Evolutionary conservation across 2,888 invertebrate species (phyloP), one percentile per base, ranked within the genome.

Genomic region (Beris morrisii): DNA sequence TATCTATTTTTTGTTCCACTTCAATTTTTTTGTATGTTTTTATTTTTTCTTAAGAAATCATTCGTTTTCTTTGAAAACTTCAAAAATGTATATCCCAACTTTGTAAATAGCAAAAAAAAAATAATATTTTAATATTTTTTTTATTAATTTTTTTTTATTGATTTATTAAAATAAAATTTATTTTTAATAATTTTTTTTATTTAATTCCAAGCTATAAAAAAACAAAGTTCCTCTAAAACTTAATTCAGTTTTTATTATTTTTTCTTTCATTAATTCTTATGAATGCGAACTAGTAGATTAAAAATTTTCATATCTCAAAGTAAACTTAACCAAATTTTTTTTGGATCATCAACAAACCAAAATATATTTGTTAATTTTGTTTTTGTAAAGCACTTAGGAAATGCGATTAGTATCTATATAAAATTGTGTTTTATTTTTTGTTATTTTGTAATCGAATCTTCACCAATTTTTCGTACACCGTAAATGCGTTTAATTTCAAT

Each of bases 21-120:
- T 12, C 5, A 53, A 28, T n/a, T 13, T 28, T 38, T 5, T 38
- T 38, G 38, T 7, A 7, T 38, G 38, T 38, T 38, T 38, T 38
- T 38, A 1, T 38, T 1, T 38, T 9, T 38, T 38, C 2, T 38
- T 7, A 38, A 38, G 5, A 38, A 5, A 38, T 38, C 38, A 50
- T 53, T 22, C 6, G 38, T 38, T 32, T 32, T 9, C 48, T 48
- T 48, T 12, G 6, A 48, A 32, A 54, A 30, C 48, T 48, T 48
- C 48, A 6, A 48, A 32, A 54, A 54, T 28, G 12, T 28, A 31
- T 12, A 13, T 54, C 22, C 30, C 11, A 22, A 15, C 38, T 32
- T n/a, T 57, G n/a, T 22, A 32, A 56, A 22, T 57, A 57, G 44
- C 44, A 38, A 44, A 57, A 57, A n/a, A 13, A 38, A 57, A 43